phyloP scores from a whole-genome alignment of 2,113 vertebrate genomes.

The Lampris incognitus region DNA sequence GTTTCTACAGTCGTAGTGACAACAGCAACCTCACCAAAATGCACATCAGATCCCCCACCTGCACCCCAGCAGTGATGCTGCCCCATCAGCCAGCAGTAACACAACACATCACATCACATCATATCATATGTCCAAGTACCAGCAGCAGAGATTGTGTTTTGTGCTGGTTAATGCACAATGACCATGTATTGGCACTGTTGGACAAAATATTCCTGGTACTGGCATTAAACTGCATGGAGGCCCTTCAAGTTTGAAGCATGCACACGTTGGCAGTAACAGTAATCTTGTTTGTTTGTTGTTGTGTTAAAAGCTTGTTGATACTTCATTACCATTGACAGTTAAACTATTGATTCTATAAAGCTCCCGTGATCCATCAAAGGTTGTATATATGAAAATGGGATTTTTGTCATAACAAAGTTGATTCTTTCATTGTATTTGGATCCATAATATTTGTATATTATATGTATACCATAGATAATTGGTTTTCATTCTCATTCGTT shows the following conservation, averaged over 20 bases:
- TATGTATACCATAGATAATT: too few relatives aligned
- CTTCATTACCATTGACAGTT: not conserved
- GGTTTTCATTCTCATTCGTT: too few relatives aligned
- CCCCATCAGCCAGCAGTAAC: not conserved
- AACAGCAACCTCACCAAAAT: conserved; percentile 90
- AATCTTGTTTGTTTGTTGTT: not conserved
- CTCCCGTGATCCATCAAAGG: too few relatives aligned
- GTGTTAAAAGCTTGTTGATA: not conserved
- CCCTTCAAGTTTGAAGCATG: not conserved
- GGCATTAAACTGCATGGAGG: not conserved
- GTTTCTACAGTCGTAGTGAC: conserved; percentile 96
- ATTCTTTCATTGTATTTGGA: too few relatives aligned
- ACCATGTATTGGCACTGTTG: not conserved
- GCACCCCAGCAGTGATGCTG: conserved; percentile 61
- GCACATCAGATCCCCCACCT: conserved; percentile 86
- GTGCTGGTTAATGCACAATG: too few relatives aligned
- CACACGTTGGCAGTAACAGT: not conserved
- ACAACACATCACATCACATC: not conserved
- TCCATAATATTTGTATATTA: too few relatives aligned
- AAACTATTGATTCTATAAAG: too few relatives aligned
- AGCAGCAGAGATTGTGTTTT: too few relatives aligned
- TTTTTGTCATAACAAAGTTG: too few relatives aligned
- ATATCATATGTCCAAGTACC: not conserved
- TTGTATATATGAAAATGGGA: not conserved
- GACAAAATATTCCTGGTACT: not conserved